Percentiles rank a stretch among this genome's conserved stretches.
Evolutionary conservation across 2,888 invertebrate species (phyloP).

Genomic region (Apodemia mormo): DNA sequence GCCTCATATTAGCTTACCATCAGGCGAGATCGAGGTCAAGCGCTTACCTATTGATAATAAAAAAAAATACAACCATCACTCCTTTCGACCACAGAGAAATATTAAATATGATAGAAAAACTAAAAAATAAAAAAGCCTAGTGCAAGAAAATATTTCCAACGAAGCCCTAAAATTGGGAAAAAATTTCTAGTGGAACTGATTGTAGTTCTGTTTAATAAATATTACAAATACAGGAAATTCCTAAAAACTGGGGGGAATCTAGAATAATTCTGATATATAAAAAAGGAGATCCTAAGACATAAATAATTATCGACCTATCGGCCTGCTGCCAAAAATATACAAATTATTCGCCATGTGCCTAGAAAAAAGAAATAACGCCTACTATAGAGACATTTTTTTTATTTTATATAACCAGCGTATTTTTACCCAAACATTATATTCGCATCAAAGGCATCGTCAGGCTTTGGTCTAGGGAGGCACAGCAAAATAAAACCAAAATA

Average conservation of each 20-base stretch:
- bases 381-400: not conserved
- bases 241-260: constrained; percentile 27
- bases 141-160: constrained; percentile 17
- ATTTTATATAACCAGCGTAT: no score
- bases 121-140: constrained; percentile 20
- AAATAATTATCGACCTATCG: constrained; percentile 26
- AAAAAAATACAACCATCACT: not conserved
- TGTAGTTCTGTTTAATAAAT: constrained; percentile 19
- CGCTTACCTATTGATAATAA: no score
- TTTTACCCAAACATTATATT: no score
- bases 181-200: constrained; percentile 9
- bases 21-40: no score
- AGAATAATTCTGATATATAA: constrained; percentile 31
- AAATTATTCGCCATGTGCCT: constrained; percentile 32
- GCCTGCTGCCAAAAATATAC: constrained; percentile 31
- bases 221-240: not conserved
- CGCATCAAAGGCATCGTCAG: no score
- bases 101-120: constrained; percentile 18
- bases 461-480: no score
- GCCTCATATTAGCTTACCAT: no score
- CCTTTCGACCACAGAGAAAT: constrained; percentile 25
- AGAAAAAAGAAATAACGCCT: constrained; percentile 20
- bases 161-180: constrained; percentile 22
- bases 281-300: constrained; percentile 29
- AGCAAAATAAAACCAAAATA: no score